Base-by-base conservation (phyloP, 2,797 vertebrate species). In the Nasua narica region DNA sequence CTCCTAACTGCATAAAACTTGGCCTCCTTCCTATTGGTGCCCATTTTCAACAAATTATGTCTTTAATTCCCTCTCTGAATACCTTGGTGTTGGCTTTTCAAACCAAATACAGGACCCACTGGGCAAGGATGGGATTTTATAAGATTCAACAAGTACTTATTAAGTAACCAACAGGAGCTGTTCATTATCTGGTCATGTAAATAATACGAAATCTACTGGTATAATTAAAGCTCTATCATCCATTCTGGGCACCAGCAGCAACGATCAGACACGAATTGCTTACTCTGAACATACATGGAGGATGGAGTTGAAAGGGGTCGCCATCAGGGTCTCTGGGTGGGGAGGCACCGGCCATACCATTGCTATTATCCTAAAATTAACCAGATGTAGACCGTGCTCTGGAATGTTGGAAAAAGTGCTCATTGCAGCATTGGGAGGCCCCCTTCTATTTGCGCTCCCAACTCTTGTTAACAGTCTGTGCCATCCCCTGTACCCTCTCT, bases 261-360 rank as follows among this genome's bases (percentile, higher is more conserved):
- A 7, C 2, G 14, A 5, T 16, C 18, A 6, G n/a, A 12, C 8
- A 12, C 40, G 1, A 4, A 7, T 8, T 3, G 9, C 35, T 25
- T 8, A 2, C 35, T 35, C 46, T 32, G 5, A n/a, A n/a, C 7
- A 1, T 8, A 19, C 0, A 0, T 2, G 23, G 67, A 9, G 27
- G 50, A 19, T 3, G 16, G 21, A 19, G 29, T 14, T 18, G 18
- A 18, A 35, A 78, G 67, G 1, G 16, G n/a, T n/a, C 72, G 0
- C 35, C n/a, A 1, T 3, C 0, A 0, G 1, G 32, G 21, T 21
- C 52, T 70, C 48, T 6, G 14, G 4, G 13, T 40, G 11, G 50
- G 69, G 50, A 43, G 32, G 76, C 6, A 5, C 48, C 8, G 21
- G 48, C 48, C 74, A 23, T 3, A 21, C 19, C 32, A 4, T 52